Conservation (phyloP, 2,888 invertebrate species). For the Eupithecia subumbrata region DNA sequence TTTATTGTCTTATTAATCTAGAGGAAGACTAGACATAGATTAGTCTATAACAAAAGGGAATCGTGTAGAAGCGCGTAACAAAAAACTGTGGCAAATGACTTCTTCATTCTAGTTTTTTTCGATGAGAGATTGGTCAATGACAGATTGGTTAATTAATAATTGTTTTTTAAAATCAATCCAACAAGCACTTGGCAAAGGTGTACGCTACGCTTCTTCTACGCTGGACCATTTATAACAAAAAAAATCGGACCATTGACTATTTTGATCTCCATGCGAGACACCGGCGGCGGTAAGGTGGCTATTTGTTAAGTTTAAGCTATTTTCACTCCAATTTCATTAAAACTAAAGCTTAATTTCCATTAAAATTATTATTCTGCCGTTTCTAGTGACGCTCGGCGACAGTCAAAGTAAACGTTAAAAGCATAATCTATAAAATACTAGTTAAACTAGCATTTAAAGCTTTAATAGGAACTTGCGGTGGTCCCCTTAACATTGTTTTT, state of each 20-base stretch:
- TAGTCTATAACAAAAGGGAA: too few species aligned
- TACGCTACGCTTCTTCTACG: too few species aligned
- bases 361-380: neutral
- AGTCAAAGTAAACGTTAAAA: constrained; percentile 37
- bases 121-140: neutral
- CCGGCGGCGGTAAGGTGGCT: neutral
- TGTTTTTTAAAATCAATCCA: neutral
- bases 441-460: constrained; percentile 64
- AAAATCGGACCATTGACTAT: neutral
- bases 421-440: constrained; percentile 65
- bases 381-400: constrained; percentile 15
- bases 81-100: neutral
- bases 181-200: neutral
- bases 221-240: too few species aligned
- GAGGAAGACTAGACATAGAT: neutral
- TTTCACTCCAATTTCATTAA: neutral
- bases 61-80: neutral
- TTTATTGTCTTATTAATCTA: neutral
- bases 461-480: constrained; percentile 75
- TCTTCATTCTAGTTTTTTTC: neutral
- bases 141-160: neutral
- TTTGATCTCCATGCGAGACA: neutral
- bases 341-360: neutral
- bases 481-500: constrained; percentile 80
- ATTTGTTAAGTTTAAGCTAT: neutral